Conservation (phyloP, 2,797 vertebrate species). For the Hyperoplus immaculatus region DNA sequence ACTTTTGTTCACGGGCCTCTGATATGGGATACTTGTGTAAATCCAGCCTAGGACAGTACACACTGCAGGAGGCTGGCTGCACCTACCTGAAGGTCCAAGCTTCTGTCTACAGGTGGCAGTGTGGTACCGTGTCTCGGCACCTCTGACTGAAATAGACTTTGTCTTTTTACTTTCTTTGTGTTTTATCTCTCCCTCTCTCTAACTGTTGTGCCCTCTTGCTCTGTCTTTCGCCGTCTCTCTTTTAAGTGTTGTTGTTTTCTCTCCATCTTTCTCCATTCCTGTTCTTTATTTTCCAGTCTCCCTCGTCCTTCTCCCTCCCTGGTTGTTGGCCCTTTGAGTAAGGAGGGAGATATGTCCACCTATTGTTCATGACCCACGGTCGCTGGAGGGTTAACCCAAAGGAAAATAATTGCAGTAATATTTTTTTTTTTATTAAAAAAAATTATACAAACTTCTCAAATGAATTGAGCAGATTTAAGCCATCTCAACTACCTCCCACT, state of each 20-base stretch:
- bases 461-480: slow-evolving; percentile 38
- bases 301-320: slow-evolving; percentile 26
- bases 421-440: slow-evolving; percentile 20
- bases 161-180: slow-evolving; percentile 20
- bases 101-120: slow-evolving; percentile 80
- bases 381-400: slow-evolving; percentile 55
- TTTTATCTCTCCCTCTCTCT: slow-evolving; percentile 16
- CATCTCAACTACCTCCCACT: slow-evolving; percentile 28
- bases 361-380: slow-evolving; percentile 40
- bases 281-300: slow-evolving; percentile 32
- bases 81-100: slow-evolving; percentile 22
- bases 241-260: slow-evolving; percentile 36
- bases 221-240: slow-evolving; percentile 39
- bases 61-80: background rate
- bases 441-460: slow-evolving; percentile 54
- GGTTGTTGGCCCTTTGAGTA: slow-evolving; percentile 42
- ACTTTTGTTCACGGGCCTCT: background rate
- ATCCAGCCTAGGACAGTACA: slow-evolving; percentile 3
- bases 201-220: slow-evolving; percentile 33
- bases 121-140: slow-evolving; percentile 47
- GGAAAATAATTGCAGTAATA: slow-evolving; percentile 51
- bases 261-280: slow-evolving; percentile 22
- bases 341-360: slow-evolving; percentile 37
- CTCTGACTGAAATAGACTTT: slow-evolving; percentile 28
- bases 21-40: background rate